phyloP scores from a whole-genome alignment of 2,888 invertebrate species.

The Aspidiotus rigidus region DNA sequence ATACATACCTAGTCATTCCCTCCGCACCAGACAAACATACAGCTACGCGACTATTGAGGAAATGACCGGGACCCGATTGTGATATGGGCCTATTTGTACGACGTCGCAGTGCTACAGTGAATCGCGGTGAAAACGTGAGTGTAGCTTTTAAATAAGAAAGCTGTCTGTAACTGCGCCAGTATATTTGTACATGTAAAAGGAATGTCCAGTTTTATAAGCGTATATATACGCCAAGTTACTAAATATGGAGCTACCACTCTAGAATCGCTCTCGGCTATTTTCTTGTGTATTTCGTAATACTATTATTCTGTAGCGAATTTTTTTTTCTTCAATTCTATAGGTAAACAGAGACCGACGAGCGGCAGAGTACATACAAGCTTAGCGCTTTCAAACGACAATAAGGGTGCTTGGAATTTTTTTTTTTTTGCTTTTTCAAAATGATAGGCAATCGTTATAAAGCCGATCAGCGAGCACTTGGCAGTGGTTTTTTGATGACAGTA shows the following conservation, averaged over 20 bases:
- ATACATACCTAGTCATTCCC: too few relatives aligned
- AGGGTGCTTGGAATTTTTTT: slow-evolving; percentile 1
- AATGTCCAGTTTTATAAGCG: slow-evolving; percentile 14
- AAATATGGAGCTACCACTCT: slow-evolving; percentile 13
- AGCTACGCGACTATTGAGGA: too few relatives aligned
- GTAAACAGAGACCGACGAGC: too few relatives aligned
- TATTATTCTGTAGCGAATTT: slow-evolving; percentile 3
- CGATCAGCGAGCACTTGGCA: too few relatives aligned
- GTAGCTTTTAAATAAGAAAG: neutral
- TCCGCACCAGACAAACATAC: too few relatives aligned
- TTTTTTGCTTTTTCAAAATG: too few relatives aligned
- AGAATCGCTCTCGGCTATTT: slow-evolving; percentile 2
- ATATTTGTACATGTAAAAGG: slow-evolving; percentile 1
- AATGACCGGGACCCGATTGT: too few relatives aligned
- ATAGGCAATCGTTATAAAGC: neutral
- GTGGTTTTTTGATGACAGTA: too few relatives aligned
- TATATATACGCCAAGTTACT: slow-evolving; percentile 7
- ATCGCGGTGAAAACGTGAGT: slow-evolving; percentile 17
- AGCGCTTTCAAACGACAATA: neutral
- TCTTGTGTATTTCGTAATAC: slow-evolving; percentile 7
- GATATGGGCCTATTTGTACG: neutral
- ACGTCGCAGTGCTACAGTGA: neutral
- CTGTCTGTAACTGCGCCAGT: too few relatives aligned
- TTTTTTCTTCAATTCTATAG: neutral
- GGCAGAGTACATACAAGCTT: too few relatives aligned